Percentiles rank a stretch among this genome's conserved stretches.
These are phyloP conservation scores for Solea senegalensis DNA, from an alignment of 2,113 vertebrate species.

Conservation along the genomic window DNA sequence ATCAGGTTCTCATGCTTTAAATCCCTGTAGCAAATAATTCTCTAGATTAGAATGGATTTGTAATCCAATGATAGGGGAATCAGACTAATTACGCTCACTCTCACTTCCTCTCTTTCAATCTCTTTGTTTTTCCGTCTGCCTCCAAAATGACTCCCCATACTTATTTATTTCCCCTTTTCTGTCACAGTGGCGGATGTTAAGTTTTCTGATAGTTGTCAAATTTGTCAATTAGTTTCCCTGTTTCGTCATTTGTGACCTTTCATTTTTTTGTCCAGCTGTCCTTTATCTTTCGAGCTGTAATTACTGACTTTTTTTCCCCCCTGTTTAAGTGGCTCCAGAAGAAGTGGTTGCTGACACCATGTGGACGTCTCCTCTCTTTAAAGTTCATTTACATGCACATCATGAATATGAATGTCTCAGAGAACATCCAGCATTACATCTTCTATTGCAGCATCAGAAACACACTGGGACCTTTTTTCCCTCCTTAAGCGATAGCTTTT, in stretches of 20 bases:
- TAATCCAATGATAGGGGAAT: constrained; percentile 47
- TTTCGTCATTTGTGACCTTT: constrained; percentile 6
- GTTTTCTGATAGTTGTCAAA: constrained; percentile 19
- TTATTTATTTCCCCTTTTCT: not conserved
- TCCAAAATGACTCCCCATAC: constrained; percentile 6
- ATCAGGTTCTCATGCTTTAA: constrained; percentile 52
- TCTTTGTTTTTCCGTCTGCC: constrained; percentile 21
- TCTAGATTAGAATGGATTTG: constrained; percentile 40
- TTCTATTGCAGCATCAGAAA: constrained; percentile 12
- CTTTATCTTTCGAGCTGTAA: not conserved
- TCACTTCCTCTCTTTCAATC: constrained; percentile 7
- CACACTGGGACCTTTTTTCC: constrained; percentile 6
- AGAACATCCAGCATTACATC: not conserved
- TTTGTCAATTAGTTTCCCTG: constrained; percentile 14
- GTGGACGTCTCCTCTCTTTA: constrained; percentile 1
- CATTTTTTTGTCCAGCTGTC: not conserved
- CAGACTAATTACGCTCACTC: constrained; percentile 47
- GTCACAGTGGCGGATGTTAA: constrained; percentile 29
- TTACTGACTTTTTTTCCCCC: not conserved
- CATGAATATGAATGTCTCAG: constrained; percentile 24
- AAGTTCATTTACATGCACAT: constrained; percentile 24
- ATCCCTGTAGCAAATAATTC: constrained; percentile 31
- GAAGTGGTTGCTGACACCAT: not conserved
- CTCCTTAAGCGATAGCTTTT: constrained; percentile 7
- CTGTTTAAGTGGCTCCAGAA: not conserved